Conservation (phyloP, 1,140 invertebrate genomes). For the Anadara kagoshimensis region DNA sequence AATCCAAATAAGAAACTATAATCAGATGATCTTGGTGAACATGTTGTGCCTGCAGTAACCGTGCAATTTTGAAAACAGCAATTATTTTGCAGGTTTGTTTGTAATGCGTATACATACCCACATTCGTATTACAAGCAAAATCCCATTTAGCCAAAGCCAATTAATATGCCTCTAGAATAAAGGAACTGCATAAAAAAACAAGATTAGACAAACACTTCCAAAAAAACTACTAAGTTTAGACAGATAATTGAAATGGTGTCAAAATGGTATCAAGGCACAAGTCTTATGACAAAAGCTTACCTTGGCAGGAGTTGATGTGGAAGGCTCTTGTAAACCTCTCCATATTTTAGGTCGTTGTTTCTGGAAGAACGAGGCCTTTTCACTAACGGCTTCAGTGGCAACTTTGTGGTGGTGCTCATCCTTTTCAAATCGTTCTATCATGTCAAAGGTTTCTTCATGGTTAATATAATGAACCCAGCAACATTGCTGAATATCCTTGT, state of each 20-base stretch:
- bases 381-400: constrained; percentile 34
- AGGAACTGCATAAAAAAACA: too few species aligned
- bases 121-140: too few species aligned
- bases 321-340: constrained; percentile 43
- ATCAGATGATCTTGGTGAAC: too few species aligned
- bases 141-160: too few species aligned
- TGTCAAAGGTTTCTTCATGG: constrained; percentile 41
- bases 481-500: constrained; percentile 51
- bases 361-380: constrained; percentile 55
- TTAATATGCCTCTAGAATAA: too few species aligned
- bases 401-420: constrained; percentile 33
- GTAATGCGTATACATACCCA: too few species aligned
- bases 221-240: not conserved
- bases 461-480: constrained; percentile 49
- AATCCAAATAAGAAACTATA: too few species aligned
- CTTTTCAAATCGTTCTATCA: constrained; percentile 47
- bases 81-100: not conserved
- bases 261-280: not conserved
- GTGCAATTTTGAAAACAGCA: not conserved
- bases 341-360: constrained; percentile 51
- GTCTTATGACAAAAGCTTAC: constrained; percentile 15
- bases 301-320: constrained; percentile 30
- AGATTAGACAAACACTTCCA: too few species aligned
- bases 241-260: not conserved
- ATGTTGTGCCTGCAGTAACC: too few species aligned